phyloP scores from a whole-genome alignment of 2,113 vertebrate genomes.

The Salvator merianae region DNA sequence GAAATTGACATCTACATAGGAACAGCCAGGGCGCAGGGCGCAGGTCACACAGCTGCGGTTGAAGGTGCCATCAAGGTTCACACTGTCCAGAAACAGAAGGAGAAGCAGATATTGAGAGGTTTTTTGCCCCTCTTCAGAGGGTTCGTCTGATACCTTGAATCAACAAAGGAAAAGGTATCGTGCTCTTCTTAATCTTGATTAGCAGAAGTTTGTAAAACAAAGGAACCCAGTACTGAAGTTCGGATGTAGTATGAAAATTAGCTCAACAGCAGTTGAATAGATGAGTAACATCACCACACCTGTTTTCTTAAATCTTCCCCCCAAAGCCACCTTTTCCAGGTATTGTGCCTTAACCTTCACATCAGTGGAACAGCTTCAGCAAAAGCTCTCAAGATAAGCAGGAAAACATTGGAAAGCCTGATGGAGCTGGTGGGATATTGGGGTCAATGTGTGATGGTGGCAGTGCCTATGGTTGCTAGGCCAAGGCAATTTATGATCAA shows the following conservation, averaged over 20 bases:
- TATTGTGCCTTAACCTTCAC: neutral
- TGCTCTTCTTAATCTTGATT: neutral
- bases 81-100: slow-evolving; percentile 54
- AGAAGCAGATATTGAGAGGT: neutral
- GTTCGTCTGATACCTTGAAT: too few relatives aligned
- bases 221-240: neutral
- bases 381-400: too few relatives aligned
- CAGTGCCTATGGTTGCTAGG: too few relatives aligned
- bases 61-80: slow-evolving; percentile 76
- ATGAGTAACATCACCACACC: neutral
- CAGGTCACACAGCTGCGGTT: slow-evolving; percentile 81
- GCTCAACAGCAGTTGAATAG: too few relatives aligned
- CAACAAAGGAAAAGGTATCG: neutral
- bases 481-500: too few relatives aligned
- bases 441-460: too few relatives aligned
- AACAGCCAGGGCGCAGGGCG: slow-evolving; percentile 74
- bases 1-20: slow-evolving; percentile 77
- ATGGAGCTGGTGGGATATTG: too few relatives aligned
- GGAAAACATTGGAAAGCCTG: too few relatives aligned
- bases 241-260: too few relatives aligned
- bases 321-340: neutral
- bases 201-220: neutral
- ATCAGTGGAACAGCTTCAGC: neutral
- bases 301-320: neutral
- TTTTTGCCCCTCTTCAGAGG: neutral